Percentiles rank a stretch among this genome's conserved stretches.
Evolutionary conservation across 2,797 vertebrate species (phyloP).

Genomic region (Lithobates sylvaticus): DNA sequence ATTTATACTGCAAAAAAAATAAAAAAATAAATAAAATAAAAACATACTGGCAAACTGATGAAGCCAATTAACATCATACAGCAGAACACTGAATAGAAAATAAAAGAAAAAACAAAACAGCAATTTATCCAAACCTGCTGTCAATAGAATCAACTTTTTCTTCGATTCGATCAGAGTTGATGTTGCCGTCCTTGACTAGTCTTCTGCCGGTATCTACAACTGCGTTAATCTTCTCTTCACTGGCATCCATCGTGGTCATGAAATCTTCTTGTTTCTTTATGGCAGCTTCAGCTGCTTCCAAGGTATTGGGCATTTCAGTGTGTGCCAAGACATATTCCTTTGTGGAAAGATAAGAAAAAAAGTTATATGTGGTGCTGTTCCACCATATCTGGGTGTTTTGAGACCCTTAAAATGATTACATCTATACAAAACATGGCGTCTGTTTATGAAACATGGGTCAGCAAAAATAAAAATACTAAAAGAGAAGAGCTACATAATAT

Average conservation of each 20-base stretch:
- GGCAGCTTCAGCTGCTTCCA: constrained; percentile 94
- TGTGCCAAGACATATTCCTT: constrained; percentile 97
- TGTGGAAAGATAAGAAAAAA: constrained; percentile 13
- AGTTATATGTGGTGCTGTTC: not conserved
- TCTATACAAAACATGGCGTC: no score
- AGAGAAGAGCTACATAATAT: no score
- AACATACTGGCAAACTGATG: not conserved
- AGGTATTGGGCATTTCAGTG: constrained; percentile 94
- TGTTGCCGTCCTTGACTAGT: constrained; percentile 92
- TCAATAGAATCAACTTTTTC: constrained; percentile 97
- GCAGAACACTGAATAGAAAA: no score
- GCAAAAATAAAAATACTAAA: no score
- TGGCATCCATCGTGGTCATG: constrained; percentile 98
- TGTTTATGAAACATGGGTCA: no score
- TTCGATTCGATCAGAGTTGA: constrained; percentile 86
- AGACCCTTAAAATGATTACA: no score
- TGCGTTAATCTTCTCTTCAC: constrained; percentile 94
- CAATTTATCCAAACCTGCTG: constrained; percentile 80
- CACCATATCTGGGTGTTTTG: not conserved
- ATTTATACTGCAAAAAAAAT: no score
- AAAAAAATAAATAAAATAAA: no score
- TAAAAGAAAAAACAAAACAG: no score
- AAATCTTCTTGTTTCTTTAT: constrained; percentile 99
- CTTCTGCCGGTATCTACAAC: constrained; percentile 93
- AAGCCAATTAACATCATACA: not conserved